Evolutionary conservation across 2,888 invertebrate species (phyloP), one percentile per base, ranked within the genome.

Genomic region (Scaptomyza cyrtandrae): DNA sequence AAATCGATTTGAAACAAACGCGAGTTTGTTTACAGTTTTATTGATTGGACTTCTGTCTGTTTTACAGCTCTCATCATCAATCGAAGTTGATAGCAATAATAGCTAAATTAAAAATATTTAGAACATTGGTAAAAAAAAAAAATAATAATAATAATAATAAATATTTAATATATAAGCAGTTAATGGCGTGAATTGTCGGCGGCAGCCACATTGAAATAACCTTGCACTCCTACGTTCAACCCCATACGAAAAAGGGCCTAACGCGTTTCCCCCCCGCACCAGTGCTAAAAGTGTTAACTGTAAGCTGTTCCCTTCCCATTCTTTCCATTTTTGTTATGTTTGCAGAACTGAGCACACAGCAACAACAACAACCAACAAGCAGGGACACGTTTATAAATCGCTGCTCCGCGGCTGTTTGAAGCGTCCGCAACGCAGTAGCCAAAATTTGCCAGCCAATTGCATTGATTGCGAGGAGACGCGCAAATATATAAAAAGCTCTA

Each of bases 391-490:
- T 72, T 92, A 92, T 80, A 92, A 92, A 68, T 92, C 92, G 19
- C 75, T 92, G 71, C 77, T 92, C 55, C 90, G 92, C 64, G 91
- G 92, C 73, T 92, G 92, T 73, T 71, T 92, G 35, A 91, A 89
- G 76, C 87, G 91, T 65, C 90, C 91, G 46, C 91, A 92, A 73
- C 86, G 92, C 43, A 91, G 91, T 73, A 90, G 90, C 75, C 91
- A 91, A 63, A 90, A 91, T 65, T 69, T 91, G 64, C 90, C 91
- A 59, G 89, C 87, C 54, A 91, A 91, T 80, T 91, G 92, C 67
- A 86, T 88, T 59, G 91, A 91, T 65, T 91, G 91, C 67, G 91
- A 91, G 78, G 91, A 91, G 60, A 91, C 91, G n/a, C 84, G 91
- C 54, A 91, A 91, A 73, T 91, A 91, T 75, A 91, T 91, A 10